Evolutionary conservation across 2,888 invertebrate species (phyloP).

Genomic region (Ethmia dodecea): DNA sequence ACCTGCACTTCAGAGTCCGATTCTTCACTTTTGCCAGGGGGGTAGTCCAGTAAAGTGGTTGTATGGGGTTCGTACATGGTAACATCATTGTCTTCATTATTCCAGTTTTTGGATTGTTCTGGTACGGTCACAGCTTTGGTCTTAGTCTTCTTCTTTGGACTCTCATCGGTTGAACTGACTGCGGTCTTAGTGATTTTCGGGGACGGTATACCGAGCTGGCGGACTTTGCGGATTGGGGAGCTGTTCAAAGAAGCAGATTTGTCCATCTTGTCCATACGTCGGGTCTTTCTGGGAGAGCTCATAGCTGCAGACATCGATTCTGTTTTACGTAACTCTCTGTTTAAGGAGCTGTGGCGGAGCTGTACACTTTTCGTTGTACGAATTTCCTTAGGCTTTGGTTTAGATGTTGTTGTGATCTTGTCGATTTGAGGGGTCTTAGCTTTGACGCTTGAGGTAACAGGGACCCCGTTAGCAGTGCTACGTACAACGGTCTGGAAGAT

Average conservation of each 20-base stretch:
- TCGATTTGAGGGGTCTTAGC: constrained; percentile 42
- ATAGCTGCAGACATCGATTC: constrained; percentile 55
- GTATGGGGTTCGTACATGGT: constrained; percentile 72
- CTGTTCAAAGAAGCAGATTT: constrained; percentile 66
- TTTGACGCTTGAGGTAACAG: constrained; percentile 48
- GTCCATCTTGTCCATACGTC: constrained; percentile 64
- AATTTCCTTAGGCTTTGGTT: constrained; percentile 46
- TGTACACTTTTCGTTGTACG: constrained; percentile 54
- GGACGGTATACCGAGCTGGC: constrained; percentile 54
- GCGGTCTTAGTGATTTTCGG: constrained; percentile 42
- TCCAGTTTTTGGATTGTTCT: constrained; percentile 42
- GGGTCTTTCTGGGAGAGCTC: constrained; percentile 64
- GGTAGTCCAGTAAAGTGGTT: constrained; percentile 58
- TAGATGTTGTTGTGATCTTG: constrained; percentile 47
- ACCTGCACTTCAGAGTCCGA: constrained; percentile 63
- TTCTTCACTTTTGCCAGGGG: constrained; percentile 56
- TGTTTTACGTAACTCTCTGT: constrained; percentile 52
- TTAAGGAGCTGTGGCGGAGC: constrained; percentile 61
- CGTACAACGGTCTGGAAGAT: constrained; percentile 69
- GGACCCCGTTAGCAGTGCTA: constrained; percentile 46
- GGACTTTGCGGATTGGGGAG: constrained; percentile 67
- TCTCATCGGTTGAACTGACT: constrained; percentile 58
- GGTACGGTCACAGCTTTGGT: constrained; percentile 43
- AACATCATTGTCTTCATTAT: constrained; percentile 56
- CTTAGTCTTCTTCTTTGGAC: constrained; percentile 57